phyloP scores from a whole-genome alignment of 2,797 vertebrate species.

The Pithecia hirsuta region DNA sequence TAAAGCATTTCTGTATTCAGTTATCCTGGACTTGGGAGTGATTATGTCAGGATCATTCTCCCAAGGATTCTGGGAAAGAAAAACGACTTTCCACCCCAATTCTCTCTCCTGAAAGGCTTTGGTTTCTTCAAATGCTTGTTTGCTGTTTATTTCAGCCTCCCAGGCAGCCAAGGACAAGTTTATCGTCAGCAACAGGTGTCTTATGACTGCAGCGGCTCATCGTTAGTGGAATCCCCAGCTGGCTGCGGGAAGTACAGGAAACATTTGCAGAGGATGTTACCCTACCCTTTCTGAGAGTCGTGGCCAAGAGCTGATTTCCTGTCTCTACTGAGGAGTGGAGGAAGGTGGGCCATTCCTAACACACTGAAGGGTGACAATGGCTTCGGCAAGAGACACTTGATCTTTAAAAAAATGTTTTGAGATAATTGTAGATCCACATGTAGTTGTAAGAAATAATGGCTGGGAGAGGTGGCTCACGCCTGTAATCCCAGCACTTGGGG shows the following conservation, averaged over 20 bases:
- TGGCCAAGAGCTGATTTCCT: background rate
- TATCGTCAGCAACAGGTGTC: background rate
- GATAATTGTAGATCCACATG: background rate
- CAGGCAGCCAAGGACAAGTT: background rate
- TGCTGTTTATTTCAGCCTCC: background rate
- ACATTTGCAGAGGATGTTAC: background rate
- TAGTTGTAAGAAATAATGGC: background rate
- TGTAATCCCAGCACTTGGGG: too few relatives aligned
- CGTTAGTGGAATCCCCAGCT: background rate
- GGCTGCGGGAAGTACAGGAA: background rate
- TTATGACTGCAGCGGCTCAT: background rate
- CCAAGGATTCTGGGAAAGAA: constrained; percentile 50
- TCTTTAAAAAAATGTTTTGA: background rate
- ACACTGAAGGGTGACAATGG: background rate
- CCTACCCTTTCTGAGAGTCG: background rate
- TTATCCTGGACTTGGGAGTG: constrained; percentile 28
- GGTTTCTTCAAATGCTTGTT: background rate
- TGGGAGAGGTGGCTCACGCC: too few relatives aligned
- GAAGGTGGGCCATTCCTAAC: background rate
- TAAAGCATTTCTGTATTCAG: constrained; percentile 26
- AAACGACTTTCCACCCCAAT: constrained; percentile 21
- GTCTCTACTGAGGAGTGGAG: background rate
- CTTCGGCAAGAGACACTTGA: too few relatives aligned
- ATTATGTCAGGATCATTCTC: constrained; percentile 36
- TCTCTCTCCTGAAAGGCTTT: background rate